These are phyloP conservation scores for Drosophila mercatorum DNA, from an alignment of 2,888 invertebrate genomes.

Conservation along the genomic window DNA sequence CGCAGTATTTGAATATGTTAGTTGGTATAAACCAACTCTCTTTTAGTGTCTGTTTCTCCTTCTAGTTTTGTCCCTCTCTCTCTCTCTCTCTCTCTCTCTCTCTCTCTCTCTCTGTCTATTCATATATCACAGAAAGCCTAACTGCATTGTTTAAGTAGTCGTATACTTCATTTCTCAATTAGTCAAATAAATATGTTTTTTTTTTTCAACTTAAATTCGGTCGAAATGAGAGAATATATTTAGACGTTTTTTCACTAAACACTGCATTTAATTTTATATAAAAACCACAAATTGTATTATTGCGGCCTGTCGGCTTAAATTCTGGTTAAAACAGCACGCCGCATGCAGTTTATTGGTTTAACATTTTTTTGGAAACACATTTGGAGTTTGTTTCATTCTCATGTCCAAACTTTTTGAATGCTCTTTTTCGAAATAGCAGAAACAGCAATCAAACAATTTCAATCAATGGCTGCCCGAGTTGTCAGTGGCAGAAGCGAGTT, in stretches of 20 bases:
- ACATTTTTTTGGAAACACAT: neutral
- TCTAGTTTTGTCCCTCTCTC: too few relatives aligned
- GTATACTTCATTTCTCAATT: too few relatives aligned
- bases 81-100: too few relatives aligned
- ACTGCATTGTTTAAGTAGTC: too few relatives aligned
- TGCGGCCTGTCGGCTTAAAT: neutral
- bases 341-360: neutral
- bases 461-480: conserved; percentile 56
- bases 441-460: conserved; percentile 46
- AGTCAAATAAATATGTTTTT: too few relatives aligned
- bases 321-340: neutral
- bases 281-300: neutral
- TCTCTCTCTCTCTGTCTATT: too few relatives aligned
- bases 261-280: neutral
- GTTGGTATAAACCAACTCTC: neutral
- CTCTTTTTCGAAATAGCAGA: conserved; percentile 1
- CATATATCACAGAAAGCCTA: too few relatives aligned
- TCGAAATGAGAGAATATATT: too few relatives aligned
- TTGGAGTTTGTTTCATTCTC: conserved; percentile 2
- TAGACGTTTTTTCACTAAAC: too few relatives aligned
- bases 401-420: conserved; percentile 5
- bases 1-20: too few relatives aligned
- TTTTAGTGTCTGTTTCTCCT: neutral
- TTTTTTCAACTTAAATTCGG: too few relatives aligned
- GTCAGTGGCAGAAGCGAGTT: conserved; percentile 34